Evolutionary conservation across 92 coral and sea anemone genomes (phyloP).

Genomic region (Umimayanthus kanabou): DNA sequence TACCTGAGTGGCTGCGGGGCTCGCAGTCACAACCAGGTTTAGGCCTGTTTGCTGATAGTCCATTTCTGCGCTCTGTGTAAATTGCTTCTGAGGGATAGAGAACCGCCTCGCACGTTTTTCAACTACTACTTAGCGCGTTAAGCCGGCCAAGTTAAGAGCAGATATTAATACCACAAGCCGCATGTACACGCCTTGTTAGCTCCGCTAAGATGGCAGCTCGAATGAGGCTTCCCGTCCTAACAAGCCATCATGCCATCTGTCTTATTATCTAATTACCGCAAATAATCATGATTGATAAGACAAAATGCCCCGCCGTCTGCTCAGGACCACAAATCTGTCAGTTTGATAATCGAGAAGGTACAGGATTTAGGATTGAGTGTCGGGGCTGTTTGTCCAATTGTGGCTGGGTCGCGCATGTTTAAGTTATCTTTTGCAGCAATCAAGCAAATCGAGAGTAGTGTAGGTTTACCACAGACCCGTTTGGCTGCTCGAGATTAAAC

Average conservation of each 20-base stretch:
- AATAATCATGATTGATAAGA: conserved; percentile 43
- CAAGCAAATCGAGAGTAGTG: conserved; percentile 36
- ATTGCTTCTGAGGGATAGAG: background rate
- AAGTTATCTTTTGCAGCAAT: conserved; percentile 31
- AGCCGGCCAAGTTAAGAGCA: conserved; percentile 20
- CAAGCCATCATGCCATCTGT: conserved; percentile 93
- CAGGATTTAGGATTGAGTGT: conserved; percentile 19
- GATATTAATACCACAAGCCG: conserved; percentile 18
- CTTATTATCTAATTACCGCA: conserved; percentile 88
- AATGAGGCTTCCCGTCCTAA: conserved; percentile 68
- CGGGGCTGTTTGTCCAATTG: conserved; percentile 37
- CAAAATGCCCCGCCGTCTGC: conserved; percentile 51
- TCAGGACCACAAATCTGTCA: conserved; percentile 35
- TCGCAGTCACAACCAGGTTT: conserved; percentile 26
- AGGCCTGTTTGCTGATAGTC: conserved; percentile 12
- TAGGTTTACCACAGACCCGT: conserved; percentile 41
- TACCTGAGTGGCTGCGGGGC: conserved; percentile 18
- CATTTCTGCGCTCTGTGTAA: conserved; percentile 18
- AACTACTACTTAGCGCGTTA: conserved; percentile 19
- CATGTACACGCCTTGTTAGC: conserved; percentile 45
- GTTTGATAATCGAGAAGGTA: conserved; percentile 30
- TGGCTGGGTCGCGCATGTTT: conserved; percentile 18
- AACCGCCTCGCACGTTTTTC: background rate
- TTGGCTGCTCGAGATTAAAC: conserved; percentile 54
- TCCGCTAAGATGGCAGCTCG: conserved; percentile 46